phyloP scores from a whole-genome alignment of 2,888 invertebrate genomes.

The Atethmia centrago region DNA sequence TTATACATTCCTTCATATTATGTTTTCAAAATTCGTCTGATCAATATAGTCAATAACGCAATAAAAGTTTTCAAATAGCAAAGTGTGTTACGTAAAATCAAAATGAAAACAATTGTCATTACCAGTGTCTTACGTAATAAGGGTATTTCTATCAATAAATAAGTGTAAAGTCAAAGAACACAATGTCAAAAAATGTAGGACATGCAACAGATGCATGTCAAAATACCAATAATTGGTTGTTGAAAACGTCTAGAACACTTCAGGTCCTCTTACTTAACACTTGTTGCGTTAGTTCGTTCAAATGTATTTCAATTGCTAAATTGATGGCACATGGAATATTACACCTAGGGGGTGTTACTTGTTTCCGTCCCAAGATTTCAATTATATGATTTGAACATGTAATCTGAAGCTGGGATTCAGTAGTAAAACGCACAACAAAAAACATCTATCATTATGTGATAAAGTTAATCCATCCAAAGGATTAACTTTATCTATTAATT shows the following conservation, averaged over 20 bases:
- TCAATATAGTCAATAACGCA: no score
- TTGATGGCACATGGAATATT: constrained; percentile 39
- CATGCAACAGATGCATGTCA: constrained; percentile 16
- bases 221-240: not conserved
- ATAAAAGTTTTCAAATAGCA: no score
- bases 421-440: no score
- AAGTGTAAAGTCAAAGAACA: not conserved
- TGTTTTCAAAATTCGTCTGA: no score
- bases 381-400: constrained; percentile 26
- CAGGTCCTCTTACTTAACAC: constrained; percentile 11
- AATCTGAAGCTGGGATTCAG: no score
- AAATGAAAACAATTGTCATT: no score
- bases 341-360: constrained; percentile 37
- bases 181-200: constrained; percentile 6
- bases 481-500: no score
- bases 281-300: constrained; percentile 19
- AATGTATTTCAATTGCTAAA: constrained; percentile 54
- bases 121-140: not conserved
- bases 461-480: no score
- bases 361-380: constrained; percentile 32
- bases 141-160: not conserved
- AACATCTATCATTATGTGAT: no score
- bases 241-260: constrained; percentile 26
- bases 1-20: no score
- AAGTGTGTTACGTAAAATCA: not conserved